phyloP scores from a whole-genome alignment of 1,140 invertebrate species.

The Diploscapter pachys region DNA sequence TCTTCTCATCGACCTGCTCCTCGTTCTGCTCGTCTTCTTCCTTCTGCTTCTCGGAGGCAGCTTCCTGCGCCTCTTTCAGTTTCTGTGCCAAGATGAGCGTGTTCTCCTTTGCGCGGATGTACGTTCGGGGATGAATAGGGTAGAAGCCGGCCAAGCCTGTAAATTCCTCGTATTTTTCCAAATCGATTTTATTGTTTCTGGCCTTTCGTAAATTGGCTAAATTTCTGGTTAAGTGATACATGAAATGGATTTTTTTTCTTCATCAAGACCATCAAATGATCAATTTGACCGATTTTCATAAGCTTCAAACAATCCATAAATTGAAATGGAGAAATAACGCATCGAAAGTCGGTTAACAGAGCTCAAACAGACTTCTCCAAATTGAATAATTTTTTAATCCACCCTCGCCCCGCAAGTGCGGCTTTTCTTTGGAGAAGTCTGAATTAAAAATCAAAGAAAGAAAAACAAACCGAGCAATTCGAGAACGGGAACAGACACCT shows the following conservation, averaged over 20 bases:
- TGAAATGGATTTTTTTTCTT: too few species aligned
- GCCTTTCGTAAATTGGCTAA: not conserved
- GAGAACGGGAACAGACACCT: slow-evolving; percentile 69
- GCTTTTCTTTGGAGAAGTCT: not conserved
- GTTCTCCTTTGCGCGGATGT: slow-evolving; percentile 46
- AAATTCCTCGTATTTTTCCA: slow-evolving; percentile 19
- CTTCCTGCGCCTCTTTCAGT: not conserved
- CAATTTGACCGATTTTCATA: slow-evolving; percentile 14
- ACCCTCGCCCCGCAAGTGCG: too few species aligned
- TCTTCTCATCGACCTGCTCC: too few species aligned
- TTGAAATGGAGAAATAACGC: not conserved
- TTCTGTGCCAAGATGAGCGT: slow-evolving; percentile 17
- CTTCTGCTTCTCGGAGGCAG: not conserved
- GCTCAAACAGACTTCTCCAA: not conserved
- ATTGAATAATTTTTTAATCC: too few species aligned
- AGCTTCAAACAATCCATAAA: not conserved
- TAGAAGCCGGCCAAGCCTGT: slow-evolving; percentile 52
- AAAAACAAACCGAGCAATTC: slow-evolving; percentile 70
- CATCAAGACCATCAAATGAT: too few species aligned
- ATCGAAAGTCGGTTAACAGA: not conserved
- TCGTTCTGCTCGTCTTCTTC: too few species aligned
- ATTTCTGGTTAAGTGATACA: not conserved
- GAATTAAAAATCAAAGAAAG: not conserved
- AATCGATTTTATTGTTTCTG: not conserved
- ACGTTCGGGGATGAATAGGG: slow-evolving; percentile 55